phyloP scores from a whole-genome alignment of 2,888 invertebrate species.

The Chromoteleia sp. region DNA sequence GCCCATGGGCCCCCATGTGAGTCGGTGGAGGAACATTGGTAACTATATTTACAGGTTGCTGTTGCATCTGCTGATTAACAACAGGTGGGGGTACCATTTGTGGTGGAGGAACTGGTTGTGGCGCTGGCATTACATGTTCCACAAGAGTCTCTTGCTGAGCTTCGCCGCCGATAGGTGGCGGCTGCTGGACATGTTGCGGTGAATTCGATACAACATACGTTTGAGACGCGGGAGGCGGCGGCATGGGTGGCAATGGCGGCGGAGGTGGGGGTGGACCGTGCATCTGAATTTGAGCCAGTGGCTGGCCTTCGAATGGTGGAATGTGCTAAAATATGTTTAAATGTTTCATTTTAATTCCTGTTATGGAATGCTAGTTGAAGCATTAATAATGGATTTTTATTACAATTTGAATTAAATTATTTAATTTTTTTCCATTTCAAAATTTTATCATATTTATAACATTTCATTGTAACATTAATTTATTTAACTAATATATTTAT shows the following conservation, averaged over 20 bases:
- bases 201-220: slow-evolving; percentile 79
- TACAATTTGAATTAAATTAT: too few relatives aligned
- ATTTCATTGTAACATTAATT: background rate
- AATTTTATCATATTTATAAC: background rate
- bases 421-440: too few relatives aligned
- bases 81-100: slow-evolving; percentile 83
- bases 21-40: slow-evolving; percentile 82
- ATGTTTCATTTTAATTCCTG: too few relatives aligned
- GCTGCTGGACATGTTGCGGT: slow-evolving; percentile 77
- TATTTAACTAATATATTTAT: slow-evolving; percentile 5
- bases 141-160: slow-evolving; percentile 84
- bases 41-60: slow-evolving; percentile 81
- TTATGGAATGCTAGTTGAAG: too few relatives aligned
- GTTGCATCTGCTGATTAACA: slow-evolving; percentile 77
- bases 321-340: slow-evolving; percentile 75
- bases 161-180: slow-evolving; percentile 85
- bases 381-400: too few relatives aligned
- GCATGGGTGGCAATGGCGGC: slow-evolving; percentile 35
- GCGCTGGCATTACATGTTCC: slow-evolving; percentile 85
- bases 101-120: slow-evolving; percentile 83
- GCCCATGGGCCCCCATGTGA: slow-evolving; percentile 75
- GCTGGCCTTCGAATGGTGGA: slow-evolving; percentile 80
- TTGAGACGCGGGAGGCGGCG: slow-evolving; percentile 72
- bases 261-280: slow-evolving; percentile 76
- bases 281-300: slow-evolving; percentile 78